Conservation (phyloP, 1,140 invertebrate genomes). For the Drosophila ironensis region DNA sequence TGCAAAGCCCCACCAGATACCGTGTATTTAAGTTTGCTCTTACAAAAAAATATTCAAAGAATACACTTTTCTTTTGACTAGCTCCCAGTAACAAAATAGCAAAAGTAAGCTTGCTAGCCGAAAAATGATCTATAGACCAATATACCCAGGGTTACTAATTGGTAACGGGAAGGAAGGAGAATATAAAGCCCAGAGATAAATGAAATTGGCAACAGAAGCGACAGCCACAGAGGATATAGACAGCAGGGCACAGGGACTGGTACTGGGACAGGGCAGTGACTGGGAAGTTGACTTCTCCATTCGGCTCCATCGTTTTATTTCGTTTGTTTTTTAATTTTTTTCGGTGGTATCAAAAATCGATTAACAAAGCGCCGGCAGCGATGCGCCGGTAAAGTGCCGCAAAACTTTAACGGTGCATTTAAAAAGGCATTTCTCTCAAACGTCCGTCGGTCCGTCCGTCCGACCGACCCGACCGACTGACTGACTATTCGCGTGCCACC, state of each 20-base stretch:
- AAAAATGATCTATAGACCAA: background rate
- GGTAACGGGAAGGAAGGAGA: constrained; percentile 19
- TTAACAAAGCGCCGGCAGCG: constrained; percentile 67
- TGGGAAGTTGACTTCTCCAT: constrained; percentile 55
- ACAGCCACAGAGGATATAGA: constrained; percentile 33
- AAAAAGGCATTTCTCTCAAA: constrained; percentile 57
- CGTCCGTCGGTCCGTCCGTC: too few relatives aligned
- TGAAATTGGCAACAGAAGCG: constrained; percentile 70
- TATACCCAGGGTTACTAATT: background rate
- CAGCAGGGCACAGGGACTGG: background rate
- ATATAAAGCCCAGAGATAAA: constrained; percentile 74
- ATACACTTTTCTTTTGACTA: background rate
- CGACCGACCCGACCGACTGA: too few relatives aligned
- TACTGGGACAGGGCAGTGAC: constrained; percentile 2
- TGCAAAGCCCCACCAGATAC: background rate
- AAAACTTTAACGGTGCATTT: constrained; percentile 60
- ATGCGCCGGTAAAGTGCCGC: constrained; percentile 27
- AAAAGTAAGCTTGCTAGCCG: too few relatives aligned
- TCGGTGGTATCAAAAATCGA: constrained; percentile 67
- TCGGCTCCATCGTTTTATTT: too few relatives aligned
- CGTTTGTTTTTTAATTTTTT: constrained; percentile 32
- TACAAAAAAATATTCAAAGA: background rate
- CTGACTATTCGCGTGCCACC: constrained; percentile 50
- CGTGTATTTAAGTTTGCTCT: background rate
- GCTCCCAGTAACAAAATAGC: background rate